Percentiles rank a stretch among this genome's conserved stretches.
phyloP scores from a whole-genome alignment of 2,888 invertebrate genomes.

The Drosophila ustulata region DNA sequence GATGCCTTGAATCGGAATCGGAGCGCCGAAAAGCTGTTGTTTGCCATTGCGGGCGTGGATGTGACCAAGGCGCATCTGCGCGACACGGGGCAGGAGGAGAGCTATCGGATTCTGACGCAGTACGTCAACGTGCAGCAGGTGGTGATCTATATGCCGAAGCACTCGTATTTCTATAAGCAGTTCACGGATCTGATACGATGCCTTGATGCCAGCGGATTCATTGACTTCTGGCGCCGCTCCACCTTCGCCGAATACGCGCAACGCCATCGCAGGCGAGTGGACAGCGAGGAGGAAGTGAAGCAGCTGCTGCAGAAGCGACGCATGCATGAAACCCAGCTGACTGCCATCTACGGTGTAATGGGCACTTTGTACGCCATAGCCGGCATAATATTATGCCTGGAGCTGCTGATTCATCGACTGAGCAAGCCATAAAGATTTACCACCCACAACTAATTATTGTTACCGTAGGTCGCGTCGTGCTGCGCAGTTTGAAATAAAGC shows the following conservation, averaged over 20 bases:
- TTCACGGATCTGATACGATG: conserved; percentile 51
- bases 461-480: too few relatives aligned
- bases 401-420: conserved; percentile 26
- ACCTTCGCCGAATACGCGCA: conserved; percentile 34
- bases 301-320: conserved; percentile 3
- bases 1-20: conserved; percentile 39
- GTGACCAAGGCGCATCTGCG: conserved; percentile 35
- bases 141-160: conserved; percentile 72
- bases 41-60: conserved; percentile 56
- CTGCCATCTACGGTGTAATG: conserved; percentile 49
- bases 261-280: neutral
- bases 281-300: neutral
- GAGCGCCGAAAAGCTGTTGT: conserved; percentile 16
- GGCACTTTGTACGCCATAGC: conserved; percentile 42
- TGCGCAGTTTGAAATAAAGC: too few relatives aligned
- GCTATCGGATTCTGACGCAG: conserved; percentile 48
- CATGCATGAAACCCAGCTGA: conserved; percentile 35
- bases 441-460: too few relatives aligned
- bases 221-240: conserved; percentile 53
- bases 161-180: conserved; percentile 65
- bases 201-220: conserved; percentile 62
- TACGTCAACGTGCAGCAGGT: conserved; percentile 57
- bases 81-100: conserved; percentile 10
- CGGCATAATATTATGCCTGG: conserved; percentile 30
- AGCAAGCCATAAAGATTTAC: neutral